Base-by-base conservation (phyloP, 2,797 vertebrate species). In the Molossus alvarezi region DNA sequence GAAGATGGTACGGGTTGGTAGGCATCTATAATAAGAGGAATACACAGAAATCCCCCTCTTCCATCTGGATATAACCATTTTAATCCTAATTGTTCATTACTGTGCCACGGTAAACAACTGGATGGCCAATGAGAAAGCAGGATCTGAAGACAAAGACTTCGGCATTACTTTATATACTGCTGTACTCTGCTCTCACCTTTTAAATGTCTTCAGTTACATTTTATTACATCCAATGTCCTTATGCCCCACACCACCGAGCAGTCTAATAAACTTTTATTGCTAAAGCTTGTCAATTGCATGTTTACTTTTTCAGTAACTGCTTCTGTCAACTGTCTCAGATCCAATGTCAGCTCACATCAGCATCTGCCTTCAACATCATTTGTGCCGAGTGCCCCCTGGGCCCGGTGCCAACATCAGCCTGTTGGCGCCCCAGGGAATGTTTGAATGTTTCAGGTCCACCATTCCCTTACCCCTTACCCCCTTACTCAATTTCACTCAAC, bases 311-410 rank as follows among this genome's bases (percentile, higher is more conserved):
- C 60, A 84, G 65, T 65, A 80, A 95, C 45, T 64, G 45, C 20
- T 81, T 4, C 80, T n/a, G 73, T 82, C 75, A 89, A 60, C 58
- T 33, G 9, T 21, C 73, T 94, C 29, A 1, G 75, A 91, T 75
- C 21, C 57, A 77, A 57, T 62, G 85, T 88, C 80, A 88, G 77
- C 62, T 83, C 69, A 60, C 71, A 77, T 62, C 53, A 67, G 37
- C 29, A n/a, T 3, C 37, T 29, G 17, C 67, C 67, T 93, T 91
- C 76, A 33, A 23, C 48, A 75, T n/a, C 37, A 25, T 25, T 88
- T 60, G 21, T 21, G 25, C 27, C 94, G 94, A 88, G 81, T 93
- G 88, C 82, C 90, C 41, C 58, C 33, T 81, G 76, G 87, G 72
- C 67, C 13, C 15, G 21, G 20, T 18, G 69, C 93, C 93, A 95